Conservation (phyloP, 2,113 vertebrate species). For the Panurus biarmicus region DNA sequence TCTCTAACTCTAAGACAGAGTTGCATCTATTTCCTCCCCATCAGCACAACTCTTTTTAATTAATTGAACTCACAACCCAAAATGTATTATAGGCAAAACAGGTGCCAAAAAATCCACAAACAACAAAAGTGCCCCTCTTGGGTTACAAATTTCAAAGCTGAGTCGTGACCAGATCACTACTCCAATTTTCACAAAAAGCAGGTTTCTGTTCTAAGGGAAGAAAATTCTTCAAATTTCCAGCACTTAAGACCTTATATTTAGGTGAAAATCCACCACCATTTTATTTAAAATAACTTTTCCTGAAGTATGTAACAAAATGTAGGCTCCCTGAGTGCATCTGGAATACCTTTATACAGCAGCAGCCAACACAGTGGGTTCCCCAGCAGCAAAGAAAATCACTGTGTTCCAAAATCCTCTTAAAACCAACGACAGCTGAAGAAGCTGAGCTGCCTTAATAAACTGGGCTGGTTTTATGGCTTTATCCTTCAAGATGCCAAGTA, state of each 20-base stretch:
- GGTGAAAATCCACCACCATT: neutral
- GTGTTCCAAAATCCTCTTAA: slow-evolving; percentile 14
- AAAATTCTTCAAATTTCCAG: neutral
- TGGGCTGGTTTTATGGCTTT: slow-evolving; percentile 2
- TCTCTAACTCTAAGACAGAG: neutral
- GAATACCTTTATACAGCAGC: neutral
- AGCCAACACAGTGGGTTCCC: neutral
- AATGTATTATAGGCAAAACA: neutral
- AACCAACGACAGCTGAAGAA: neutral
- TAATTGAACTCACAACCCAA: no score
- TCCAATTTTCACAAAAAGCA: neutral
- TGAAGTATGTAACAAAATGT: neutral
- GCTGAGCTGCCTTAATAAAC: slow-evolving; percentile 14
- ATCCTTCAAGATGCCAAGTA: neutral
- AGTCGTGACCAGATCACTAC: neutral
- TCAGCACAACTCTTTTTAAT: neutral
- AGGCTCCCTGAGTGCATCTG: neutral
- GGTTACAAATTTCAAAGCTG: neutral
- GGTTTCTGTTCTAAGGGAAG: neutral
- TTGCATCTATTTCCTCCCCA: neutral
- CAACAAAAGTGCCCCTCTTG: neutral
- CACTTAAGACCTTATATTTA: neutral
- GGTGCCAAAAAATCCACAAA: neutral
- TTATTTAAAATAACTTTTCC: neutral
- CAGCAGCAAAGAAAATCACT: neutral